Percentiles rank a stretch among this genome's conserved stretches.
Conservation (phyloP, 2,888 invertebrate species). For the Thereva nobilitata region DNA sequence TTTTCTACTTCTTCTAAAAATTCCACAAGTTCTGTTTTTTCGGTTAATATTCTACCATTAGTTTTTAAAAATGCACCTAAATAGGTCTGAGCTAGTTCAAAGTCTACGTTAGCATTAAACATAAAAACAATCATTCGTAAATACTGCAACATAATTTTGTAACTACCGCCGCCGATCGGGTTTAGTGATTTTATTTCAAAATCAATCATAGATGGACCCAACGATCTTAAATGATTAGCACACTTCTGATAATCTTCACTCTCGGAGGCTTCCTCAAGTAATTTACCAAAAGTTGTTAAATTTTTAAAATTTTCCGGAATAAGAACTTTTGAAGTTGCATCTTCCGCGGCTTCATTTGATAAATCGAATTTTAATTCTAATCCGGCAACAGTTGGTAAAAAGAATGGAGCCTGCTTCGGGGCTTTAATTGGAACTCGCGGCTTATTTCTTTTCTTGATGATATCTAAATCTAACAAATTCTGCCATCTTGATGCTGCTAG, state of each 20-base stretch:
- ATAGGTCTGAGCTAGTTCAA: slow-evolving; percentile 90
- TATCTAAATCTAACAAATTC: slow-evolving; percentile 82
- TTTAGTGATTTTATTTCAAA: slow-evolving; percentile 81
- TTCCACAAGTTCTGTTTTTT: slow-evolving; percentile 62
- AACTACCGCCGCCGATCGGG: slow-evolving; percentile 73
- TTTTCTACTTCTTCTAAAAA: slow-evolving; percentile 64
- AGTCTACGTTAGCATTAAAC: slow-evolving; percentile 76
- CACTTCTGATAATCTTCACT: slow-evolving; percentile 61
- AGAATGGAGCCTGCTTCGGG: slow-evolving; percentile 92
- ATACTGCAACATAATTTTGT: slow-evolving; percentile 75
- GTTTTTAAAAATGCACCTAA: slow-evolving; percentile 84
- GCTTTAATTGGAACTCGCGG: slow-evolving; percentile 82
- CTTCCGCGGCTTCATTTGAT: slow-evolving; percentile 55
- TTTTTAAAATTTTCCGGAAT: slow-evolving; percentile 66
- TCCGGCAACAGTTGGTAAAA: slow-evolving; percentile 87
- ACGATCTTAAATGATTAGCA: slow-evolving; percentile 60
- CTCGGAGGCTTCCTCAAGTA: slow-evolving; percentile 61
- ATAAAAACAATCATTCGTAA: slow-evolving; percentile 72
- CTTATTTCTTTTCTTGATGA: slow-evolving; percentile 86
- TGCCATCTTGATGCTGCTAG: slow-evolving; percentile 89
- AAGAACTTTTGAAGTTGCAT: slow-evolving; percentile 60
- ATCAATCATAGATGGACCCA: slow-evolving; percentile 85
- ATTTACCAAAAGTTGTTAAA: slow-evolving; percentile 70
- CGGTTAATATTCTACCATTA: slow-evolving; percentile 67
- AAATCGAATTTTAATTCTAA: slow-evolving; percentile 82